phyloP scores from a whole-genome alignment of 35 echinoderm and acorn worm species.

The Eucidaris tribuloides region DNA sequence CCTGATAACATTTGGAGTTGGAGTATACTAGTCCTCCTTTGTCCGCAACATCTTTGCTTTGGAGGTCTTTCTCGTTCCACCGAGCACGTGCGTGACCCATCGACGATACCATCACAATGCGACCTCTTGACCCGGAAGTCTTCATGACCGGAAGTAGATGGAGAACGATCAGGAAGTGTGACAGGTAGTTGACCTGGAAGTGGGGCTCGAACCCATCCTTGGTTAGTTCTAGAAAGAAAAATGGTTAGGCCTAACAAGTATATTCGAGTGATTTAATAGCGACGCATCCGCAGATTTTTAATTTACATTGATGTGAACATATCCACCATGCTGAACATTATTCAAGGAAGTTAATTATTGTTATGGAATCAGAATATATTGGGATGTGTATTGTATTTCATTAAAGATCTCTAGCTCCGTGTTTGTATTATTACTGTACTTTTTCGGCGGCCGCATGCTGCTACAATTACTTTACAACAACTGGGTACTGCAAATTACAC shows the following conservation, averaged over 20 bases:
- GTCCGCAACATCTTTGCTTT: constrained; percentile 34
- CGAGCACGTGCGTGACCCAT: not conserved
- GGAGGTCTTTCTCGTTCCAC: constrained; percentile 54
- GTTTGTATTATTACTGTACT: too few species aligned
- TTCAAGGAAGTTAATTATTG: too few species aligned
- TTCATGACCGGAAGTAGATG: constrained; percentile 74
- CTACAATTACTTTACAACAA: too few species aligned
- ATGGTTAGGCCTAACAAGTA: not conserved
- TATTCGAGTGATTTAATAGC: too few species aligned
- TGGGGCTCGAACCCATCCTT: constrained; percentile 60
- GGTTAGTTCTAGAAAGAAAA: constrained; percentile 15
- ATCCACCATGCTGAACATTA: too few species aligned
- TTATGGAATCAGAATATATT: too few species aligned
- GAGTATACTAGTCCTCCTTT: constrained; percentile 20
- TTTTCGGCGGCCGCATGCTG: too few species aligned
- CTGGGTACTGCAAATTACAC: not conserved
- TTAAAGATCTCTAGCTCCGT: too few species aligned
- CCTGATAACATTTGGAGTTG: constrained; percentile 61
- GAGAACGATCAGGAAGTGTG: constrained; percentile 70
- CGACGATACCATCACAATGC: constrained; percentile 65
- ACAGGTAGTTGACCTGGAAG: constrained; percentile 88
- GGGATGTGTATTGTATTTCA: too few species aligned
- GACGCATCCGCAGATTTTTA: too few species aligned
- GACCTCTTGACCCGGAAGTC: constrained; percentile 33
- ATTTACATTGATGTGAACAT: too few species aligned